Evolutionary conservation across 2,888 invertebrate species (phyloP).

Genomic region (Watsonalla binaria): DNA sequence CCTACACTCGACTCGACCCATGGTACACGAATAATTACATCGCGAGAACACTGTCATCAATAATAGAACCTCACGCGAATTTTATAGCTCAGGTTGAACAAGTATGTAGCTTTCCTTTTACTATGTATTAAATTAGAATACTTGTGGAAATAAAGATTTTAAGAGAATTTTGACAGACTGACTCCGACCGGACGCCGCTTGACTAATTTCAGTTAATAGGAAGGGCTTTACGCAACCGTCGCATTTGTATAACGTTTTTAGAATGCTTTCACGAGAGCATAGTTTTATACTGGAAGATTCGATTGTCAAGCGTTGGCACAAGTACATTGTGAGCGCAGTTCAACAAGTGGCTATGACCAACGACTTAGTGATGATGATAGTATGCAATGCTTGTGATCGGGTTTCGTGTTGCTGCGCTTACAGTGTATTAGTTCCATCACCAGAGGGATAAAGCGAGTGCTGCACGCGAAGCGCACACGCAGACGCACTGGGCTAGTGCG

Average conservation of each 20-base stretch:
- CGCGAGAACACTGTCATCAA: not conserved
- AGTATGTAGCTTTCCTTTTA: not conserved
- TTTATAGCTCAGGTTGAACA: too few relatives aligned
- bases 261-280: constrained; percentile 14
- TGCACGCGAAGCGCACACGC: constrained; percentile 69
- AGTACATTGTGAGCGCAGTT: constrained; percentile 54
- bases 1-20: not conserved
- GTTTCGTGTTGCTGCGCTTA: constrained; percentile 37
- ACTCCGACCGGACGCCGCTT: constrained; percentile 73
- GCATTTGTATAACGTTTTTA: constrained; percentile 38
- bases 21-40: not conserved
- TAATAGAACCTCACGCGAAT: not conserved
- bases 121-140: not conserved
- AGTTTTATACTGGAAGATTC: constrained; percentile 25
- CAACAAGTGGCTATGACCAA: constrained; percentile 10
- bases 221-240: constrained; percentile 67
- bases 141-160: not conserved
- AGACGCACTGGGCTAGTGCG: constrained; percentile 45
- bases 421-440: constrained; percentile 54
- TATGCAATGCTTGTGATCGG: not conserved
- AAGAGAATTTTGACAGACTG: constrained; percentile 1
- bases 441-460: constrained; percentile 70
- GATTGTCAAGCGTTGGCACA: constrained; percentile 49
- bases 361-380: constrained; percentile 1
- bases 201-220: constrained; percentile 16